A percentile compares a stretch with the other conserved stretches of the same genome.
These are phyloP conservation scores for Dendroctonus ponderosae DNA, from an alignment of 1,140 invertebrate genomes.

Conservation along the genomic window DNA sequence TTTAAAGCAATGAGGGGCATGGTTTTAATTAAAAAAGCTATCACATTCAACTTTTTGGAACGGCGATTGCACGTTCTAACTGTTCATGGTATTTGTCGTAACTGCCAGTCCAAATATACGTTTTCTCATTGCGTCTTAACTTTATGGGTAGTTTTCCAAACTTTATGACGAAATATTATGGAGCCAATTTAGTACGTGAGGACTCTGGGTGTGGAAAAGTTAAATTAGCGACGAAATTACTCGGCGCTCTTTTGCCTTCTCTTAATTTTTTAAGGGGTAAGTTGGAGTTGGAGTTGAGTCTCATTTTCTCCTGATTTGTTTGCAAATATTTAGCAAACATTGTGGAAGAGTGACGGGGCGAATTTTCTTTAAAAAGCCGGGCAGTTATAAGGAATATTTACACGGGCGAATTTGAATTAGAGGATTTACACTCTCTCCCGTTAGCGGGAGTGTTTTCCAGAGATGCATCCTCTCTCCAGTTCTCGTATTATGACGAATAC, in stretches of 20 bases:
- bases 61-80: constrained; percentile 6
- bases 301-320: too few relatives aligned
- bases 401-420: too few relatives aligned
- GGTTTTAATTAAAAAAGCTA: constrained; percentile 16
- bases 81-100: constrained; percentile 1
- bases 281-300: too few relatives aligned
- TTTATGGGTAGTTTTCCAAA: constrained; percentile 22
- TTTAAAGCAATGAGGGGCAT: background rate
- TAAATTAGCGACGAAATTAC: background rate
- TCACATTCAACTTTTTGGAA: constrained; percentile 4
- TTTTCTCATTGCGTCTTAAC: constrained; percentile 6
- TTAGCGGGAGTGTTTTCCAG: too few relatives aligned
- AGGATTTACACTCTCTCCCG: too few relatives aligned
- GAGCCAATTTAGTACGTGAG: constrained; percentile 16
- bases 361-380: too few relatives aligned
- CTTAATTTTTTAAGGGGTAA: background rate
- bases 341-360: too few relatives aligned
- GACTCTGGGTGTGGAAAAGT: background rate
- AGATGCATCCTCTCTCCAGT: too few relatives aligned
- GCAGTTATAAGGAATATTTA: too few relatives aligned
- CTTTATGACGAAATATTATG: constrained; percentile 19
- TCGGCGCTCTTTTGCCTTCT: background rate
- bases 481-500: too few relatives aligned
- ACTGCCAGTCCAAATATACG: background rate
- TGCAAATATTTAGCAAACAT: too few relatives aligned